Percentiles rank a stretch among this genome's conserved stretches.
phyloP scores from a whole-genome alignment of 2,888 invertebrate species.

The Gastrophysa polygoni region DNA sequence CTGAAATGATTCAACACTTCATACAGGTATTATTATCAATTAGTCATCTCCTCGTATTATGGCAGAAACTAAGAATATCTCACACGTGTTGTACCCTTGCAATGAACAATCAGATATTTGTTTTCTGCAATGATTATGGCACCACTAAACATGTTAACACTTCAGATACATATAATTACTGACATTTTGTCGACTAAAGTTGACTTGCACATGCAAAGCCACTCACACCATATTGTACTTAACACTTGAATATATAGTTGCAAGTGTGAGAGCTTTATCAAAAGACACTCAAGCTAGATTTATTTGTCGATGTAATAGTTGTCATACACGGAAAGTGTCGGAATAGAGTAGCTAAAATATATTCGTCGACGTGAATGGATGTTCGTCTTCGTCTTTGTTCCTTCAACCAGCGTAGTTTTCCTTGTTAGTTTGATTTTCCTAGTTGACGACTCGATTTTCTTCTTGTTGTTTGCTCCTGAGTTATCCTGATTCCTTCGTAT shows the following conservation, averaged over 20 bases:
- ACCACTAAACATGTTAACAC: constrained; percentile 17
- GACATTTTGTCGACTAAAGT: constrained; percentile 15
- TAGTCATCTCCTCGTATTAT: no score
- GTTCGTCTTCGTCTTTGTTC: no score
- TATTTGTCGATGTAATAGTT: constrained; percentile 4
- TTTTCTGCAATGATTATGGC: constrained; percentile 16
- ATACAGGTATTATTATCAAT: no score
- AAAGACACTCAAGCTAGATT: not conserved
- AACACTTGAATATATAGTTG: constrained; percentile 2
- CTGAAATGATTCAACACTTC: no score
- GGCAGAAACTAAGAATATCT: not conserved
- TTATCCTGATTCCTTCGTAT: no score
- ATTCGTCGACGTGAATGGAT: no score
- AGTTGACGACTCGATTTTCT: no score
- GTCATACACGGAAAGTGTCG: constrained; percentile 7
- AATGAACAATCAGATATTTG: not conserved
- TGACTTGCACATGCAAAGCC: constrained; percentile 23
- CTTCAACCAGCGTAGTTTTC: no score
- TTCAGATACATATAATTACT: constrained; percentile 17
- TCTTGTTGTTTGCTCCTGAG: no score
- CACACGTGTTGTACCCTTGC: not conserved
- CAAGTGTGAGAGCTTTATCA: constrained; percentile 11
- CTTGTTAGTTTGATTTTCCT: no score
- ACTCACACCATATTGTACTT: constrained; percentile 19
- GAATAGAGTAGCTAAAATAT: not conserved